phyloP scores from a whole-genome alignment of 2,113 vertebrate species.

The Nyctibius bracteatus region DNA sequence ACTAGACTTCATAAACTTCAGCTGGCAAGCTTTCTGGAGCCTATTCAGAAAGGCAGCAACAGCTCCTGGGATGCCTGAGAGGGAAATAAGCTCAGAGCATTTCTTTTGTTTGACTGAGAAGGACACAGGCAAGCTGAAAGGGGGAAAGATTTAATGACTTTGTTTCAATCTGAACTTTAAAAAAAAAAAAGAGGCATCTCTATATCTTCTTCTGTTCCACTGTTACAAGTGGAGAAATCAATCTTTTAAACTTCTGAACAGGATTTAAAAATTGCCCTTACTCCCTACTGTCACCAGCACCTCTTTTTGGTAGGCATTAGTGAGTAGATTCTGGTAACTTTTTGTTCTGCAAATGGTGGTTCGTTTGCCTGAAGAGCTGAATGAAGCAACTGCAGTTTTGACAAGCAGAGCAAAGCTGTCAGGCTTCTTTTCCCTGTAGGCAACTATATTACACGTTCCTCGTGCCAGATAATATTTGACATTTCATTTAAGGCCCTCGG shows the following conservation, averaged over 20 bases:
- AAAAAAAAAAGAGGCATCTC: background rate
- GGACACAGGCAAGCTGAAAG: background rate
- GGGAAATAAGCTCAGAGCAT: background rate
- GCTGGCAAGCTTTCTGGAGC: constrained; percentile 36
- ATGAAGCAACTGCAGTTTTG: background rate
- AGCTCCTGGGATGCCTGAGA: background rate
- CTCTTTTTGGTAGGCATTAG: background rate
- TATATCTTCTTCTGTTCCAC: background rate
- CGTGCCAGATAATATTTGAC: constrained; percentile 52
- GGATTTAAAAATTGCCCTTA: background rate
- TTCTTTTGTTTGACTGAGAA: background rate
- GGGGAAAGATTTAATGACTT: background rate
- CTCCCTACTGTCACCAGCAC: background rate
- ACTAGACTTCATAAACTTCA: constrained; percentile 28
- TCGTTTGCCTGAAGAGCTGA: background rate
- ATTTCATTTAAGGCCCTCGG: constrained; percentile 65
- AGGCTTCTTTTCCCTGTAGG: background rate
- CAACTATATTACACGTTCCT: background rate
- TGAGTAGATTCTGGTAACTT: background rate
- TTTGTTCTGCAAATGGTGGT: background rate
- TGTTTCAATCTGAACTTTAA: background rate
- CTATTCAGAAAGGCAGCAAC: background rate
- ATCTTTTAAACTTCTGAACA: constrained; percentile 10
- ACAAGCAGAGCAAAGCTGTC: constrained; percentile 31
- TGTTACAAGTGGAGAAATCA: background rate